A percentile compares a stretch with the other conserved stretches of the same genome.
These are phyloP conservation scores for Temnothorax nylanderi DNA, from an alignment of 1,140 invertebrate genomes.

Conservation along the genomic window DNA sequence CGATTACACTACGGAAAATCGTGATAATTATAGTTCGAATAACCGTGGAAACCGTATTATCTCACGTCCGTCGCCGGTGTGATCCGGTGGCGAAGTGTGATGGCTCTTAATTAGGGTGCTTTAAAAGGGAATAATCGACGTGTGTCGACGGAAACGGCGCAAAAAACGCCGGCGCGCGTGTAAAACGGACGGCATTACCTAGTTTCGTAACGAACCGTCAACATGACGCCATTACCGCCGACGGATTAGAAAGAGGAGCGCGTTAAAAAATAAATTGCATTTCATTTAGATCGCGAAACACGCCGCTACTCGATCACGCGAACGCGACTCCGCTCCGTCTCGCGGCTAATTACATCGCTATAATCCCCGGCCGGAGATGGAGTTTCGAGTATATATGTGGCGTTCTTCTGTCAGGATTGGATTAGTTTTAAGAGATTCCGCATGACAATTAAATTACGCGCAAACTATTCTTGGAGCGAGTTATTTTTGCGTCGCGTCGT, in stretches of 20 bases:
- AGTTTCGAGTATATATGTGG: neutral
- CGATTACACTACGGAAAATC: conserved; percentile 12
- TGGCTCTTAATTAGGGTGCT: conserved; percentile 37
- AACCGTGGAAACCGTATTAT: neutral
- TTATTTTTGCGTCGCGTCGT: neutral
- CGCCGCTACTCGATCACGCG: conserved; percentile 31
- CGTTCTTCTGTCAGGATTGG: conserved; percentile 34
- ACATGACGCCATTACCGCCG: conserved; percentile 41
- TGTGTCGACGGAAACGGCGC: conserved; percentile 29
- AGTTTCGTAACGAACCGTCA: conserved; percentile 32
- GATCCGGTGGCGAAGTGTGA: conserved; percentile 24
- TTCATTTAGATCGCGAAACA: conserved; percentile 54
- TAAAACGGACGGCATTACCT: neutral
- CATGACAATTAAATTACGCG: conserved; percentile 50
- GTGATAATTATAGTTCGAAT: conserved; percentile 34
- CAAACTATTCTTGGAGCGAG: conserved; percentile 17
- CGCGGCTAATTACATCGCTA: conserved; percentile 45
- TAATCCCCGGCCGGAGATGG: conserved; percentile 16
- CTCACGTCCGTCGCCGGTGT: neutral
- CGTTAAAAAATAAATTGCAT: conserved; percentile 49
- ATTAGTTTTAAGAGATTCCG: conserved; percentile 38
- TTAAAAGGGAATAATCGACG: conserved; percentile 19
- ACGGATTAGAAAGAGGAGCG: conserved; percentile 28
- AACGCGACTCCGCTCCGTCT: neutral
- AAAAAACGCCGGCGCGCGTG: conserved; percentile 10